Conservation (phyloP, 1,140 invertebrate species). For the Telenomus remus region DNA sequence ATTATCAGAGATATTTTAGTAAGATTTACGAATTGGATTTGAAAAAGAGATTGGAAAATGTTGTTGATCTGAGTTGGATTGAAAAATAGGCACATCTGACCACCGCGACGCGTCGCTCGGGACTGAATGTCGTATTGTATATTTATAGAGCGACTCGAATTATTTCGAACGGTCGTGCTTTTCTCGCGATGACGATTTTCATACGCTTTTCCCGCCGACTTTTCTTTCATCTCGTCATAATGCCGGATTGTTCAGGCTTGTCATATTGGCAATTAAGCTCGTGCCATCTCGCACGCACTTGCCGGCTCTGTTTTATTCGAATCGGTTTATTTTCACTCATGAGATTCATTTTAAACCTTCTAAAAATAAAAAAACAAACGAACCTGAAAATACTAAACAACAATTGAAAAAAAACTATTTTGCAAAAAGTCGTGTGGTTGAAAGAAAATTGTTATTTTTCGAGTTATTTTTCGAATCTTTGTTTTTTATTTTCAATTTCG, state of each 20-base stretch:
- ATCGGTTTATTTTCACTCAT: too few species aligned
- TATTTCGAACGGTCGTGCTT: slow-evolving; percentile 73
- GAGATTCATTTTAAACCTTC: too few species aligned
- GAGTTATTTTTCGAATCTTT: too few species aligned
- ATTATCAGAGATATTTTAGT: too few species aligned
- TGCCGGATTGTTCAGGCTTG: slow-evolving; percentile 4
- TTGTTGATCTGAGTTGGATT: slow-evolving; percentile 26
- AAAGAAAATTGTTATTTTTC: too few species aligned
- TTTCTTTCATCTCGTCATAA: slow-evolving; percentile 16
- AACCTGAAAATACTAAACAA: too few species aligned
- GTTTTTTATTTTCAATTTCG: too few species aligned
- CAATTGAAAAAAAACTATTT: too few species aligned
- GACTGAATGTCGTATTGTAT: slow-evolving; percentile 76
- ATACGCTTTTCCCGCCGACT: slow-evolving; percentile 31
- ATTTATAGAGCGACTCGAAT: slow-evolving; percentile 75
- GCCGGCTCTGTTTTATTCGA: background rate
- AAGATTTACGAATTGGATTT: background rate
- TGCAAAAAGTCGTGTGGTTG: too few species aligned
- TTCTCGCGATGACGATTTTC: slow-evolving; percentile 63
- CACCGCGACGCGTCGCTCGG: slow-evolving; percentile 71
- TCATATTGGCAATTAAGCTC: background rate
- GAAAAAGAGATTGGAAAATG: background rate
- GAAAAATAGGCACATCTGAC: slow-evolving; percentile 64
- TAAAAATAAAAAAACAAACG: too few species aligned
- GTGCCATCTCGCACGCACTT: background rate